Conservation (phyloP, 1,140 invertebrate genomes). For the Apis mellifera region Amel_HAv3.1 CM009944.2:937501-938000, state of each 20-base stretch:
- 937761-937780: slow-evolving; percentile 30
- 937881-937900: slow-evolving; percentile 12
- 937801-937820: slow-evolving; percentile 42
- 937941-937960: slow-evolving; percentile 24
- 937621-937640: too few species aligned
- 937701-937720: background rate
- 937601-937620: too few species aligned
- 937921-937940: slow-evolving; percentile 13
- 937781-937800: background rate
- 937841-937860: slow-evolving; percentile 43
- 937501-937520: too few species aligned
- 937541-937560: too few species aligned
- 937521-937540: too few species aligned
- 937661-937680: too few species aligned
- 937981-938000: too few species aligned
- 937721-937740: background rate
- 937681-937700: background rate
- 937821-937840: slow-evolving; percentile 32
- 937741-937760: background rate
- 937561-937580: too few species aligned
- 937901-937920: slow-evolving; percentile 23
- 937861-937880: slow-evolving; percentile 36
- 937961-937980: too few species aligned
- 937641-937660: too few species aligned
- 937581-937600: too few species aligned